Base-by-base conservation (phyloP, 2,113 vertebrate species). In the Pterocles orientalis region DNA sequence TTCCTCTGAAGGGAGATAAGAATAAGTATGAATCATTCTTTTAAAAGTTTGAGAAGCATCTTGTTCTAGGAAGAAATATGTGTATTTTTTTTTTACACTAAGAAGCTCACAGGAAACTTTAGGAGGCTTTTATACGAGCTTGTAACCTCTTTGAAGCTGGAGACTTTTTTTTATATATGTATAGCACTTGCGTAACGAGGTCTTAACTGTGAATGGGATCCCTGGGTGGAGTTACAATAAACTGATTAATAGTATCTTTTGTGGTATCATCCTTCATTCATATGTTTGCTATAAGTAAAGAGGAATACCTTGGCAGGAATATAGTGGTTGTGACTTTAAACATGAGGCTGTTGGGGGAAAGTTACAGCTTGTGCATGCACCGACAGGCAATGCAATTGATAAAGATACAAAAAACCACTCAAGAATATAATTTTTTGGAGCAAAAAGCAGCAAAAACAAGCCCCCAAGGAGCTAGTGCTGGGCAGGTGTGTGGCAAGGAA, bases 221-320 rank as follows among this genome's bases (percentile, higher is more conserved):
- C 94, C 87, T 82, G 53, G 71, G 66, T 72, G 71, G 82, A 77
- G 92, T 61, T 86, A 87, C 90, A 90, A 94, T 88, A 93, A 94
- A 93, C 69, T 72, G 81, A 94, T 94, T 93, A 95, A 92, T 81
- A 86, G 86, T 31, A 47, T 92, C 94, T 66, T 93, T 96, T 91
- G 60, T 70, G 77, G 80, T 92, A 69, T 92, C 88, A 36, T 90
- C 45, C 85, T 82, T 92, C 84, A 75, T 85, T 94, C 71, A 25
- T 66, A 34, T 18, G 33, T 95, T 93, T 86, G 39, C 88, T 93
- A 2, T 64, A 58, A 84, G 92, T 82, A 62, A 75, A 80, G 83
- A 61, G 86, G 62, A 69, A 17, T 71, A 58, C 43, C 15, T 16
- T 29, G 10, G 68, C 82, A 80, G 83, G 64, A 36, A 9, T 8